Base-by-base conservation (phyloP, 2,113 vertebrate species). In the Indri indri region DNA sequence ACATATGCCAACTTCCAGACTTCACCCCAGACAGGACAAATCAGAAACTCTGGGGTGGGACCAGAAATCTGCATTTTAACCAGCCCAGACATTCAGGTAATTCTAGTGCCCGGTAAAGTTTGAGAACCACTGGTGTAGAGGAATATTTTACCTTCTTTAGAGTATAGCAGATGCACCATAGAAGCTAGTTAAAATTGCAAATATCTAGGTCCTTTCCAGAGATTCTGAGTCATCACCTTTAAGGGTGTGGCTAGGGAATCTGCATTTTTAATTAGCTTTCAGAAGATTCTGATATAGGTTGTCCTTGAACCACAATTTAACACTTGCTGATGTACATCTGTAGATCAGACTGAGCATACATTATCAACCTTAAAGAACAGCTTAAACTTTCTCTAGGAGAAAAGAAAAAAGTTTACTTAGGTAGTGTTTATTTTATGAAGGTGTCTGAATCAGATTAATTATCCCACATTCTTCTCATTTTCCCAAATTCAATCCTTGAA, bases 361-460 rank as follows among this genome's bases (percentile, higher is more conserved):
- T 50, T 50, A 45, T 82, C 59, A 25, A 5, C 34, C 22, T 84
- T 52, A 25, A 23, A 32, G 65, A 85, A 17, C n/a, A 66, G 34
- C 50, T 10, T 23, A 27, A 87, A 77, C 1, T 54, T 57, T 80
- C 47, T 63, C 6, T 12, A 77, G n/a, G 13, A 86, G 14, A 73
- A 90, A 92, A 68, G 12, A 65, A 47, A 83, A 81, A 61, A 34
- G 50, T 89, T 91, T 79, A 76, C 12, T 50, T 91, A 61, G 77
- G 22, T 71, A 63, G 5, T 84, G 42, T 86, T 94, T 94, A 74
- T 45, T 92, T 91, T 76, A 30, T 18, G 17, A 82, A 90, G 90
- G 86, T 97, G 61, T 94, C 83, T 90, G 80, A 96, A 86, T 94
- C 94, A 97, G 90, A 96, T 95, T 92, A 97, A 89, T 97, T 97